Conservation (phyloP, 2,888 invertebrate species). For the Lithophane ornitopus region DNA sequence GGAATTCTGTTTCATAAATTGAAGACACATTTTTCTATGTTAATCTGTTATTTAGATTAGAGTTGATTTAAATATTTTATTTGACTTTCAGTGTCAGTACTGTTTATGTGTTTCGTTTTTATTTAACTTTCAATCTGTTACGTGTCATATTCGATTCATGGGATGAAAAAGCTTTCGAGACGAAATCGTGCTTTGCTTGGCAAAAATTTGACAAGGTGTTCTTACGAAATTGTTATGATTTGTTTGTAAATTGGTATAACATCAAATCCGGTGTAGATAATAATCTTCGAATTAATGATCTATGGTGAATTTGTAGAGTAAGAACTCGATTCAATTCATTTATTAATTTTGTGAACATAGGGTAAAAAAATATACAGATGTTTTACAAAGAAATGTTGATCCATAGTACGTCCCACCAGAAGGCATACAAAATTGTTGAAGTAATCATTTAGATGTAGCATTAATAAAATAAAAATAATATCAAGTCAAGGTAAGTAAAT, state of each 20-base stretch:
- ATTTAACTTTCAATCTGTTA: conserved; percentile 6
- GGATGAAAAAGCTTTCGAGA: background rate
- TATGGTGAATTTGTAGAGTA: background rate
- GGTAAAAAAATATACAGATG: no score
- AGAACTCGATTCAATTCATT: no score
- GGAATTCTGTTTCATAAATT: conserved; percentile 4
- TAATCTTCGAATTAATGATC: background rate
- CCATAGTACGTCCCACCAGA: no score
- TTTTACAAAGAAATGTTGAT: no score
- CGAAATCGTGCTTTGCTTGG: background rate
- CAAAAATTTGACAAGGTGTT: background rate
- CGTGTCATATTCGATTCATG: background rate
- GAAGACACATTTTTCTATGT: background rate
- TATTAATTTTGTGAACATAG: no score
- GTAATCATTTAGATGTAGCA: no score
- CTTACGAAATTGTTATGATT: background rate
- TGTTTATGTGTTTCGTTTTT: background rate
- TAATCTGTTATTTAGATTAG: conserved; percentile 10
- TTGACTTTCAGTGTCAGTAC: conserved; percentile 3
- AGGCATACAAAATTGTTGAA: no score
- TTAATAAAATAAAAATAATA: no score
- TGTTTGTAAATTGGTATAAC: background rate
- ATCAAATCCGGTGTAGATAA: background rate
- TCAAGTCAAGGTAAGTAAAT: no score
- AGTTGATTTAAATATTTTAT: conserved; percentile 32